Evolutionary conservation across 2,113 vertebrate genomes (phyloP), one percentile per base, ranked within the genome.

Genomic region (Onychostoma macrolepis): DNA sequence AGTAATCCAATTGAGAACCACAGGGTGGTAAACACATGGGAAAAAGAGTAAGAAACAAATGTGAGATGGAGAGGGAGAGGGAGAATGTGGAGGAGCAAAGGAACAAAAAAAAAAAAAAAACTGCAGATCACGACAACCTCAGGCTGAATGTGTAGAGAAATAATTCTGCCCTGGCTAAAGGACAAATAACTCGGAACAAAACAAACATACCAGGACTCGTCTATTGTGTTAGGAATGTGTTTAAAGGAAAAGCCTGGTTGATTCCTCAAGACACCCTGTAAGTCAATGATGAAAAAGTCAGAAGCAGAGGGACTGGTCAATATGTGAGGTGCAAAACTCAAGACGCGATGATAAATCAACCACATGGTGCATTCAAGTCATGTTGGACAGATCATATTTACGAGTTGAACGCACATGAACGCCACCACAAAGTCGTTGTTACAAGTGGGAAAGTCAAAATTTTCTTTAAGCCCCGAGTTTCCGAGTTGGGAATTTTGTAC

Each of bases 1-100:
- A 41, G 43, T 84, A 84, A 84, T 84, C 69, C 83, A 75, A 74
- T 74, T 72, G 83, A 74, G 48, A 41, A 84, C 67, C 83, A 74
- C 69, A 38, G 30, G 43, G 83, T 72, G 83, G 48, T 58, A 84
- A 84, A 84, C 45, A 71, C 81, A 56, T 80, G 78, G 21, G 78
- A 41, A 61, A 36, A 71, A 56, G 48, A 61, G 53, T 28, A 11
- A 43, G 48, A 83, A 48, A 69, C 15, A 17, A 67, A 63, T 28
- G 58, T 30, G n/a, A 65, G 53, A 24, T 30, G 4, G 56, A 61
- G 56, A 9, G 56, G 2, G 21, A 58, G 48, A 79, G 50, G 13
- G 53, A 13, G 58, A 63, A 38, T 58, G 58, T 28, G 15, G 17
- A 21, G 38, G 38, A 15, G n/a, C 24, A 65, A 30, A 30, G 17